A percentile compares a stretch with the other conserved stretches of the same genome.
These are phyloP conservation scores for Drosophila helvetica DNA, from an alignment of 2,888 invertebrate species.

Conservation along the genomic window DNA sequence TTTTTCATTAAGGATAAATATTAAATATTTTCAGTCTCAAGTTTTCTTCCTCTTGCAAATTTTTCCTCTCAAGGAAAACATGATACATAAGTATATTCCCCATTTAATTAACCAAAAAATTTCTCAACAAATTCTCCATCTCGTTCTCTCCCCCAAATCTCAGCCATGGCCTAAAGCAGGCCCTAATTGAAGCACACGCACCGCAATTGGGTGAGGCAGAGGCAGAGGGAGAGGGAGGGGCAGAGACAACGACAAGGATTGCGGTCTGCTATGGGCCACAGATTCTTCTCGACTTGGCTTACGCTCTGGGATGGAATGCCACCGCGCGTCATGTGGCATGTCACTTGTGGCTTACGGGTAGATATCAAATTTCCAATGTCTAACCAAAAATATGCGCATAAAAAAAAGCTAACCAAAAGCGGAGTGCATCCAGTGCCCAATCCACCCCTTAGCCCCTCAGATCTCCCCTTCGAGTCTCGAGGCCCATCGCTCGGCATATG, in stretches of 20 bases:
- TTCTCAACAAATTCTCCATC: not conserved
- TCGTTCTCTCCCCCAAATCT: not conserved
- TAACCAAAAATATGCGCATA: slow-evolving; percentile 70
- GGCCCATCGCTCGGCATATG: slow-evolving; percentile 19
- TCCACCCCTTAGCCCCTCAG: slow-evolving; percentile 7
- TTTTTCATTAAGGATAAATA: too few species aligned
- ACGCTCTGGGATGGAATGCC: slow-evolving; percentile 15
- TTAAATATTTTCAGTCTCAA: too few species aligned
- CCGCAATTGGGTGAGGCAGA: not conserved
- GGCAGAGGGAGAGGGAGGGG: too few species aligned
- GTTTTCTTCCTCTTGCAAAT: too few species aligned
- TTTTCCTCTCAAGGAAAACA: too few species aligned
- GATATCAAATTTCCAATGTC: slow-evolving; percentile 62
- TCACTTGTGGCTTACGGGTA: slow-evolving; percentile 38
- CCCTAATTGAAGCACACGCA: not conserved
- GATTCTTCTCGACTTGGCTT: slow-evolving; percentile 3
- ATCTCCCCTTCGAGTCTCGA: not conserved
- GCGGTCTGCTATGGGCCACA: slow-evolving; percentile 9
- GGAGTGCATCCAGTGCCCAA: slow-evolving; percentile 6
- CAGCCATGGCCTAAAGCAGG: not conserved
- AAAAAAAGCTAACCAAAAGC: slow-evolving; percentile 27
- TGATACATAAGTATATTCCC: too few species aligned
- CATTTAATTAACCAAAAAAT: too few species aligned
- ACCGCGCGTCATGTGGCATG: slow-evolving; percentile 32
- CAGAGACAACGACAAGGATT: slow-evolving; percentile 2